Percentiles rank a stretch among this genome's conserved stretches.
Evolutionary conservation across 2,888 invertebrate genomes (phyloP).

Genomic region (Apodemia hepburni): DNA sequence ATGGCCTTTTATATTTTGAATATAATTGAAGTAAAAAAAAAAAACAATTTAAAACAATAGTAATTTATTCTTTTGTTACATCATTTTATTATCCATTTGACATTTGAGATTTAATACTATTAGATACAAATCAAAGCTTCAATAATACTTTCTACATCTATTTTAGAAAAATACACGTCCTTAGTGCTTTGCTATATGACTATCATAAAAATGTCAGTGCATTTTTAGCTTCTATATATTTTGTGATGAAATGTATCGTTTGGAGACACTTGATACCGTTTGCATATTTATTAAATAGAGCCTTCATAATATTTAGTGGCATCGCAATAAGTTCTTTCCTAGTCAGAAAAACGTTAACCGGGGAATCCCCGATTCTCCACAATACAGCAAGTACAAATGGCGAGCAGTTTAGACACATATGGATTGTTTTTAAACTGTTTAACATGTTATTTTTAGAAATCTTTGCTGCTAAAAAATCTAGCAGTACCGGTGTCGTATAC

Average conservation of each 20-base stretch:
- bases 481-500: too few species aligned
- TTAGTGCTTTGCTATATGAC: constrained; percentile 65
- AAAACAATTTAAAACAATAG: constrained; percentile 54
- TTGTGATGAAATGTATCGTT: neutral
- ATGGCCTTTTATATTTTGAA: too few species aligned
- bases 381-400: too few species aligned
- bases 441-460: too few species aligned
- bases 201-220: constrained; percentile 44
- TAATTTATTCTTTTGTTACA: constrained; percentile 52
- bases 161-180: constrained; percentile 78
- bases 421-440: too few species aligned
- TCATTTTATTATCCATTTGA: constrained; percentile 31
- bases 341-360: too few species aligned
- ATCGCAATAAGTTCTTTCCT: too few species aligned
- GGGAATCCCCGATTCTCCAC: too few species aligned
- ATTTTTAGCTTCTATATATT: constrained; percentile 24
- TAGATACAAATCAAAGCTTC: constrained; percentile 20
- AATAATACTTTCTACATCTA: constrained; percentile 52
- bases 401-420: too few species aligned
- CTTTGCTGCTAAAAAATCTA: too few species aligned
- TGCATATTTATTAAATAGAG: too few species aligned
- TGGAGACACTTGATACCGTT: neutral
- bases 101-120: constrained; percentile 19
- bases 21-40: constrained; percentile 35
- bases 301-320: too few species aligned